A percentile compares a stretch with the other conserved stretches of the same genome.
These are phyloP conservation scores for Cerastoderma edule DNA, from an alignment of 2,888 invertebrate genomes.

Conservation along the genomic window DNA sequence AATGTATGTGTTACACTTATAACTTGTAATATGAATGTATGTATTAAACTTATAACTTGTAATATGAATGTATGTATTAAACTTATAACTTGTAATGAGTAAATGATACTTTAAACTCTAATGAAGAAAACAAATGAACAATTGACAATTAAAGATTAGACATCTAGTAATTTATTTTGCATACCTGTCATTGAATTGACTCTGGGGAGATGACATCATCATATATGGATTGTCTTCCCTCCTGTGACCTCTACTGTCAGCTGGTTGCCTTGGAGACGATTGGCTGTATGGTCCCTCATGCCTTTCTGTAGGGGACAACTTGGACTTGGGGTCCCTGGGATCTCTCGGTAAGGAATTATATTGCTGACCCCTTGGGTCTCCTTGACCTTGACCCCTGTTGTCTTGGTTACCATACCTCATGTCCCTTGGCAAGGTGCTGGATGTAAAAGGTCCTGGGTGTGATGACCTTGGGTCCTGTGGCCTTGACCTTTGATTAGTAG, in stretches of 20 bases:
- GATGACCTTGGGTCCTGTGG: conserved; percentile 31
- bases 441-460: conserved; percentile 36
- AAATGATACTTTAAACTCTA: too few species aligned
- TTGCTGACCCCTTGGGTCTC: conserved; percentile 39
- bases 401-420: conserved; percentile 36
- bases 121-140: too few species aligned
- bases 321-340: conserved; percentile 59
- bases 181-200: conserved; percentile 38
- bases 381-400: conserved; percentile 28
- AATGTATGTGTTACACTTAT: too few species aligned
- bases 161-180: too few species aligned
- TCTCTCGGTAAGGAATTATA: conserved; percentile 58
- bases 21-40: too few species aligned
- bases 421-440: conserved; percentile 53
- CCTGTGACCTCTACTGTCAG: conserved; percentile 22
- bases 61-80: too few species aligned
- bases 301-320: conserved; percentile 31
- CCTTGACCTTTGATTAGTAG: conserved; percentile 55
- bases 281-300: conserved; percentile 42
- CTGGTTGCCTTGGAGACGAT: conserved; percentile 39
- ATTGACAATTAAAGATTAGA: too few species aligned
- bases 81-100: too few species aligned
- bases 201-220: conserved; percentile 56
- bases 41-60: too few species aligned
- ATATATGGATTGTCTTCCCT: conserved; percentile 57